Evolutionary conservation across 2,797 vertebrate species (phyloP), one percentile per base, ranked within the genome.

Genomic region (Etheostoma nigrum): DNA sequence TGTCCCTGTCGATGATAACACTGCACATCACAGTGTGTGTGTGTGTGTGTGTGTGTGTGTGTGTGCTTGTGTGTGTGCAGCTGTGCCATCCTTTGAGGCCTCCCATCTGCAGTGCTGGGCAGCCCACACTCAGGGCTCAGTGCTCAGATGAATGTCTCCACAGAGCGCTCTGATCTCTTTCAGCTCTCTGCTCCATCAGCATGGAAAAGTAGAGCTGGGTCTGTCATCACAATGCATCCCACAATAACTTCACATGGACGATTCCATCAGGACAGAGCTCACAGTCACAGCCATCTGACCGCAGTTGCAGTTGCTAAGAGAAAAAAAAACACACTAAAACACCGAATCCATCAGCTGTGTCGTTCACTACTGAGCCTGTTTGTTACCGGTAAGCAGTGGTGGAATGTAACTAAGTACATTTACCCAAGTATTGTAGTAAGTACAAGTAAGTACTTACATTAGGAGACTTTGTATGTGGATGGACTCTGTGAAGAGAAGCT

Each of bases 31-130:
- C 36, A 11, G n/a, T 51, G 48, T 54, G 33, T 60, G 62, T 36
- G 42, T 36, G 47, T 53, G 25, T 54, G 61, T 33, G 40, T 40
- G 18, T 36, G 27, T 48, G 42, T 45, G 45, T 44, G 30, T 64
- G 52, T 36, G 73, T 52, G 60, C n/a, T 42, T 47, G 57, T 57
- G 47, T 67, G 79, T 70, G 66, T 85, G 86, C 90, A 91, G 90
- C 89, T 92, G 90, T 86, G 89, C 52, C 60, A 71, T 70, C 81
- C 79, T 76, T 74, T 81, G 78, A 86, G 86, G 84, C 80, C 59
- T 23, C 66, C 85, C 87, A 91, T 91, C 87, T 92, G 91, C 88
- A 87, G 79, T 78, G 67, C 81, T 82, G 78, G 78, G 65, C 72
- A 86, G 79, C 67, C 68, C 70, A 53, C 76, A 86, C 85, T 81